phyloP scores from a whole-genome alignment of 2,797 vertebrate species.

The Neosilurus mollespiculum region DNA sequence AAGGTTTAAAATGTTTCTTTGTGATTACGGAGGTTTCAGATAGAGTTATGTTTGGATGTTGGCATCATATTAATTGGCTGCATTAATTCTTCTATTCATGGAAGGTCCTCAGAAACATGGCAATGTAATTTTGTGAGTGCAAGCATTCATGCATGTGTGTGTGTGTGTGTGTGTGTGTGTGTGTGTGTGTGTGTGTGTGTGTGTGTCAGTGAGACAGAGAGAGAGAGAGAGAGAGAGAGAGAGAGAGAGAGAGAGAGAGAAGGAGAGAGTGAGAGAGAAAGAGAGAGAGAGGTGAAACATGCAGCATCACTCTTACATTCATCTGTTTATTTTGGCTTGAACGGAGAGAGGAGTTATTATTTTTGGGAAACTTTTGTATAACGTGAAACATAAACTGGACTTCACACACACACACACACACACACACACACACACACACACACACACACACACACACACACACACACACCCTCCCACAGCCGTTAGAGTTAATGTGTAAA shows the following conservation, averaged over 20 bases:
- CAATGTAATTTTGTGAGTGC: background rate
- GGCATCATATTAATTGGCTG: background rate
- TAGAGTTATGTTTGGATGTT: background rate
- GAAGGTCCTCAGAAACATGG: background rate
- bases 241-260: too few relatives aligned
- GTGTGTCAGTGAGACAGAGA: background rate
- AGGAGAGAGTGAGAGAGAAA: too few relatives aligned
- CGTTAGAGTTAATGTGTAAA: slow-evolving; percentile 27
- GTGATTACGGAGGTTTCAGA: background rate
- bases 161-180: slow-evolving; percentile 18
- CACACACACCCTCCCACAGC: background rate
- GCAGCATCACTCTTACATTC: slow-evolving; percentile 39
- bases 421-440: slow-evolving; percentile 28
- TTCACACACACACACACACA: slow-evolving; percentile 34
- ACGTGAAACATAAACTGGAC: slow-evolving; percentile 40
- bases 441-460: slow-evolving; percentile 9
- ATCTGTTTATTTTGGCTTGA: slow-evolving; percentile 44
- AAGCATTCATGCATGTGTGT: background rate
- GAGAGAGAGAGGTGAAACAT: slow-evolving; percentile 29
- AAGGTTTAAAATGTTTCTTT: background rate
- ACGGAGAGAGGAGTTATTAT: slow-evolving; percentile 32
- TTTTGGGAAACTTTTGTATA: slow-evolving; percentile 44
- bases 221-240: too few relatives aligned
- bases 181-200: background rate
- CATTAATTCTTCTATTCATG: background rate